Evolutionary conservation across 2,113 vertebrate species (phyloP).

Genomic region (Rhabdornis inornatus): DNA sequence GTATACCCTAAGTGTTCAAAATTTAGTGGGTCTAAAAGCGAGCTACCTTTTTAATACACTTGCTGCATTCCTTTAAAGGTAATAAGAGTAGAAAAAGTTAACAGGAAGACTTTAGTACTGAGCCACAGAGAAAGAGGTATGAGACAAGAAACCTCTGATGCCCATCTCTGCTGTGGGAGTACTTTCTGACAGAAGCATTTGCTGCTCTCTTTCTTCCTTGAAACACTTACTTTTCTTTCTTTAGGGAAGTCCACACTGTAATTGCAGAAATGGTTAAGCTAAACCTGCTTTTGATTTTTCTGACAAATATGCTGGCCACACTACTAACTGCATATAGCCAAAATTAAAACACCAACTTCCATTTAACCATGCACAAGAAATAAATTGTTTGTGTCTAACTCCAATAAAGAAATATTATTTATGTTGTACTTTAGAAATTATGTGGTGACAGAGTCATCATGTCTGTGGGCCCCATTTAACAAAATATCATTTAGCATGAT

Average conservation of each 20-base stretch:
- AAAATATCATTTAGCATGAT: not conserved
- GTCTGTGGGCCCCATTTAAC: not conserved
- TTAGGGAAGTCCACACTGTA: not conserved
- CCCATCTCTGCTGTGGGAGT: not conserved
- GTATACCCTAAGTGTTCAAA: not conserved
- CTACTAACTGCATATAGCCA: not conserved
- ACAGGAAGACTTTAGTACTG: not conserved
- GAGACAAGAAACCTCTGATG: not conserved
- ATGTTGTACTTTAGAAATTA: not conserved
- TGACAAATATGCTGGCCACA: not conserved
- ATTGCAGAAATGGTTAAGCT: not conserved
- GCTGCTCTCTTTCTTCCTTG: not conserved
- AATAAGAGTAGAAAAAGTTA: not conserved
- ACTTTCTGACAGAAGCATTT: not conserved
- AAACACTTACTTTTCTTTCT: not conserved
- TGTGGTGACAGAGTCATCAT: not conserved
- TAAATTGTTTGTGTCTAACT: not conserved
- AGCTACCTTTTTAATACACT: not conserved
- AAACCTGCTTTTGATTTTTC: not conserved
- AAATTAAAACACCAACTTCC: conserved; percentile 20
- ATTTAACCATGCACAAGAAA: not conserved
- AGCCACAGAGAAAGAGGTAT: not conserved
- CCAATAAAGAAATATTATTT: not conserved
- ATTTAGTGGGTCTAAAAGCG: not conserved
- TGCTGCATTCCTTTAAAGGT: not conserved